These are phyloP conservation scores for Babylonia areolata DNA, from an alignment of 1,140 invertebrate species.

Conservation along the genomic window DNA sequence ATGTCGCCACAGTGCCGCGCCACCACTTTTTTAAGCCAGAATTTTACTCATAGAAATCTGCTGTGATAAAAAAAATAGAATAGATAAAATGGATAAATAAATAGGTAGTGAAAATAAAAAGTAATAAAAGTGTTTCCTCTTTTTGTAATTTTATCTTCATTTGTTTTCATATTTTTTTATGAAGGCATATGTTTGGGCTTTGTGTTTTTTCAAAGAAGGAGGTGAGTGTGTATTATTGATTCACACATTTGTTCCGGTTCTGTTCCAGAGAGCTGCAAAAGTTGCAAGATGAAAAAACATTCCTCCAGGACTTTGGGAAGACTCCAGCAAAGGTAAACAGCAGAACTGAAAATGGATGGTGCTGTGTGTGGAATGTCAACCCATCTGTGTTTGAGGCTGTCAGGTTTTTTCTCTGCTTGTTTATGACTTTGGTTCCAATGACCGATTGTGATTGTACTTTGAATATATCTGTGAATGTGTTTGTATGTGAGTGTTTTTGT, in stretches of 20 bases:
- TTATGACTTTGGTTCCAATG: too few species aligned
- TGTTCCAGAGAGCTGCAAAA: neutral
- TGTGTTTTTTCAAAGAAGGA: neutral
- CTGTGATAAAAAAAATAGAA: too few species aligned
- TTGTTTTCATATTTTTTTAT: neutral
- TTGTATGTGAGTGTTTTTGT: too few species aligned
- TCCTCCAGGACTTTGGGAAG: neutral
- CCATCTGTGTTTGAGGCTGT: neutral
- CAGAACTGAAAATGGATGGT: neutral
- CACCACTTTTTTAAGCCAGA: neutral
- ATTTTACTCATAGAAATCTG: too few species aligned
- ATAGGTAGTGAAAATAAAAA: too few species aligned
- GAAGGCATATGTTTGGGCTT: neutral
- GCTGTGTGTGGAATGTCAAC: neutral
- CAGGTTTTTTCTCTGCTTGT: neutral
- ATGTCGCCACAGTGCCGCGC: too few species aligned
- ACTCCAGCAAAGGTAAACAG: slow-evolving; percentile 13
- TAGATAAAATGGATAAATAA: too few species aligned
- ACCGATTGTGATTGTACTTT: neutral
- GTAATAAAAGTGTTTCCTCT: too few species aligned
- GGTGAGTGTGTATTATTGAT: too few species aligned
- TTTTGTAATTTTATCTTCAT: too few species aligned
- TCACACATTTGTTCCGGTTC: too few species aligned
- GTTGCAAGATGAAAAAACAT: neutral
- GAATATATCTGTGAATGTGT: neutral